Percentiles rank a stretch among this genome's conserved stretches.
Conservation (phyloP, 2,113 vertebrate species). For the Poeciliopsis retropinna region DNA sequence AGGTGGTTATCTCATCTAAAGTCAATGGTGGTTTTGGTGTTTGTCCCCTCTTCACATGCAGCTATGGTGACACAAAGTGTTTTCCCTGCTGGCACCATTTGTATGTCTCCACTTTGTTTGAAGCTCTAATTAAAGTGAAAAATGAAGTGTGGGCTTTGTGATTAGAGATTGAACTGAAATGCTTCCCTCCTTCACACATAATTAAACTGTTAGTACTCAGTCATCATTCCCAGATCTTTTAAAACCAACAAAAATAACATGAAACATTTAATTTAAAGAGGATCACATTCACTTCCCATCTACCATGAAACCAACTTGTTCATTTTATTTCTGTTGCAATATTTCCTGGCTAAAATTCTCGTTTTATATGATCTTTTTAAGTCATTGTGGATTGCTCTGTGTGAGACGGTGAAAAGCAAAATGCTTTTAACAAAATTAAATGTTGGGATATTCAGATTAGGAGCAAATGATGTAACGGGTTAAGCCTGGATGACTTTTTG, state of each 20-base stretch:
- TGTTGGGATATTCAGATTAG: slow-evolving; percentile 35
- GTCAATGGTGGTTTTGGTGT: neutral
- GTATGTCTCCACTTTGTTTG: neutral
- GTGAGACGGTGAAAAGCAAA: slow-evolving; percentile 10
- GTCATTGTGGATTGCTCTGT: neutral
- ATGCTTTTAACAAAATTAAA: slow-evolving; percentile 54
- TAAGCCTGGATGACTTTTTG: slow-evolving; percentile 33
- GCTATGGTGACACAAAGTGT: neutral
- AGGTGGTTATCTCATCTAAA: too few relatives aligned
- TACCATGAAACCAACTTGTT: too few relatives aligned
- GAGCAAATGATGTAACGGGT: slow-evolving; percentile 34
- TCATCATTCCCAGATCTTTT: slow-evolving; percentile 43
- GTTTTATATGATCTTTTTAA: neutral
- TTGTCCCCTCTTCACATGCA: neutral
- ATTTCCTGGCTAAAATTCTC: neutral
- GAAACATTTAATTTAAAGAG: too few relatives aligned
- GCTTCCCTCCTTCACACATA: slow-evolving; percentile 15
- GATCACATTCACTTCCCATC: too few relatives aligned
- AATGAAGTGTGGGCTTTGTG: slow-evolving; percentile 7
- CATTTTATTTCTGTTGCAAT: too few relatives aligned
- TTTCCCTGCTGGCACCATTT: neutral
- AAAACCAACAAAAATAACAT: slow-evolving; percentile 4
- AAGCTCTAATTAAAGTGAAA: neutral
- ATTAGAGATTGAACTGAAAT: slow-evolving; percentile 48
- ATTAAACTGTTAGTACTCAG: slow-evolving; percentile 47